Evolutionary conservation across 1,140 invertebrate genomes (phyloP).

Genomic region (Brachionus plicatilis): DNA sequence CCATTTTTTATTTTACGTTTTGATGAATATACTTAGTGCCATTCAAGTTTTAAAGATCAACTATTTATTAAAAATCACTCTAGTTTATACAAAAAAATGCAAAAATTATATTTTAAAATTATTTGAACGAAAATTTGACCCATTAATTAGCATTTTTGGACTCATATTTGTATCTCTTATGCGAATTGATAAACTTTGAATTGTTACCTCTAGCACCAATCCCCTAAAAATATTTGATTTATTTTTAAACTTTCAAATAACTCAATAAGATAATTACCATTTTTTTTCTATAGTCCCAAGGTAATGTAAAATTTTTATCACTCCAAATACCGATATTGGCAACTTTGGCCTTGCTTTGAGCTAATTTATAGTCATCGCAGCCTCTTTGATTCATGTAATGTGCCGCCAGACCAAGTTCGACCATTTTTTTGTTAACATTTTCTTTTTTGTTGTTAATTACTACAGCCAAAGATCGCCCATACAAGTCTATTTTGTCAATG

Average conservation of each 20-base stretch:
- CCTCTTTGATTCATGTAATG: conserved; percentile 18
- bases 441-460: conserved; percentile 2
- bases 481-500: conserved; percentile 4
- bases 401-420: neutral
- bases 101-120: no score
- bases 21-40: no score
- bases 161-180: no score
- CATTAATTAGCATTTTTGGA: no score
- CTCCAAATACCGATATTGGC: neutral
- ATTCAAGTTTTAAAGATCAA: no score
- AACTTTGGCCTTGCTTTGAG: neutral
- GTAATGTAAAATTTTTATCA: conserved; percentile 3
- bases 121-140: no score
- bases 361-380: neutral
- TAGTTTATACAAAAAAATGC: no score
- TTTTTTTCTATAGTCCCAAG: conserved; percentile 23
- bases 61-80: no score
- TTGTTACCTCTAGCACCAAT: neutral
- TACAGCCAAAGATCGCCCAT: conserved; percentile 14
- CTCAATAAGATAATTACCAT: neutral
- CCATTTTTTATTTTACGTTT: no score
- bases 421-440: conserved; percentile 30
- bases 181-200: neutral
- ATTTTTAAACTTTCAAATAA: neutral
- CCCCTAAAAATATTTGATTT: neutral